Evolutionary conservation across 2,113 vertebrate genomes (phyloP), one percentile per base, ranked within the genome.

Genomic region (Osmerus mordax): DNA sequence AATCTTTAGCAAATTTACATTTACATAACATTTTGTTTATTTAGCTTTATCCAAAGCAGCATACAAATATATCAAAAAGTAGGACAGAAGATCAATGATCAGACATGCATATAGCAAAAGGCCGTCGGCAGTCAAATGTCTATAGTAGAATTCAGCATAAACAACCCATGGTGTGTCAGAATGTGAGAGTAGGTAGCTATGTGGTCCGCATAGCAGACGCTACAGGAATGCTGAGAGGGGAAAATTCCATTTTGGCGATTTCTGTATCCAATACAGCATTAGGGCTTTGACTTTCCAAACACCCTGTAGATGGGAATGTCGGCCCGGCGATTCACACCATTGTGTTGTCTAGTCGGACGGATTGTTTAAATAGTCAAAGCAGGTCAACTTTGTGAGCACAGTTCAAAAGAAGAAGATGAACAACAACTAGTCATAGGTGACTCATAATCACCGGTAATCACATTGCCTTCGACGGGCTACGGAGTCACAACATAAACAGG

Each of bases 241-340:
- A 87, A 85, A 84, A 91, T 90, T 89, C 85, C 83, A 80, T 72
- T 61, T 81, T 65, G 77, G 74, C 70, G 73, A 76, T 81, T 81
- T 78, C 75, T 88, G 87, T 78, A 85, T 82, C 79, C 55, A 71
- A 79, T 61, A 70, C 74, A 67, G 79, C 74, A 81, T 85, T 70
- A 73, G 69, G 36, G 72, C 71, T 67, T 70, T 72, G 16, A 67
- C 80, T 85, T 83, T 82, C 73, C 84, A 80, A 87, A 87, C 78
- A 80, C 61, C 64, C 74, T 65, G 32, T 71, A 36, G 65, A 55
- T 2, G 64, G 67, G 69, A 74, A 77, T 84, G 81, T 83, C 58
- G 72, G 66, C 77, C 3, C 16, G 62, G 54, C 67, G 80, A 52
- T 74, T 82, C 52, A 80, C 71, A 74, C 59, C 29, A 77, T 79